Base-by-base conservation (phyloP, 35 echinoderm and acorn worm species). In the Patiria miniata region DNA sequence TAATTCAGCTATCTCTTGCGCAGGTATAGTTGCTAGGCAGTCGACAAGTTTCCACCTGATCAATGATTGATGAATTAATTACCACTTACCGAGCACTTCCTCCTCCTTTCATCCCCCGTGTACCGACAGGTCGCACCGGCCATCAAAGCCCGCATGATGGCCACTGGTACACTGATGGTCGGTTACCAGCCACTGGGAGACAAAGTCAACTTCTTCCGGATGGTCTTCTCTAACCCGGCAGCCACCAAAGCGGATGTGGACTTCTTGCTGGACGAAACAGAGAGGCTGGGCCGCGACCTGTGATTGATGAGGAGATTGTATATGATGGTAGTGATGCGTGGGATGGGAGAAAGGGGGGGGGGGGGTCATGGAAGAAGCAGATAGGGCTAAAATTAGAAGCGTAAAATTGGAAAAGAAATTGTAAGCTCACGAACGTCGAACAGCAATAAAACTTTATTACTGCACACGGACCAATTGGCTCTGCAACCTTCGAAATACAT, bases 131-230 rank as follows among this genome's bases (percentile, higher is more conserved):
- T 99, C 77, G 93, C 96, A 21, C 96, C 96, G 7, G 84, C 91
- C 5, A 99, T 99, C 78, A 99, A 99, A 37, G 96, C 61, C 51
- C 86, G 89, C 38, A 95, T 99, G 96, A 94, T 99, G 89, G 86
- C 85, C 60, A 79, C 83, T 9, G 96, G 96, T 22, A 92, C 87
- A 4, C 77, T 94, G 18, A 91, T 99, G 96, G 93, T 99, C 17
- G 96, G 96, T 23, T 99, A 99, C 73, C 96, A 99, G 39, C 96
- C 96, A 22, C 93, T 99, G 1, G 85, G 86, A 9, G 79, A 89
- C 78, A 94, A 92, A 22, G 92, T 94, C 34, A 99, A 99, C 87
- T 99, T 99, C 96, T 99, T 99, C 87, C 84, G 96, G 8, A 91
- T 88, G 83, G 90, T 99, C 51, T 86, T 99, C 80, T 86, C 89